These are phyloP conservation scores for Aphis craccivora DNA, from an alignment of 1,140 invertebrate species.

Conservation along the genomic window DNA sequence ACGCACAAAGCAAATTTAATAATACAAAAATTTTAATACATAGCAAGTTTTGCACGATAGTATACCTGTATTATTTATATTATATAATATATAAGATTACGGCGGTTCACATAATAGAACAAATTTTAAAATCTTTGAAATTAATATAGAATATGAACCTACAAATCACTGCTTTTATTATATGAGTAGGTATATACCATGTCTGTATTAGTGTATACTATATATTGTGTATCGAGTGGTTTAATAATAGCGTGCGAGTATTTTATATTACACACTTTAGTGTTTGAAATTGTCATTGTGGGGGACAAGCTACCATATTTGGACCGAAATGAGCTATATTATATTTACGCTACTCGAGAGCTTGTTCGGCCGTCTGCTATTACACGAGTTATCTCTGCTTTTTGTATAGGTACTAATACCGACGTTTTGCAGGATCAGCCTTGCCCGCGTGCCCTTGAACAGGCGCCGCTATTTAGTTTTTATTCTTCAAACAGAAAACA, in stretches of 20 bases:
- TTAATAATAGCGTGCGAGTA: slow-evolving; percentile 9
- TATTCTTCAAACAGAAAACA: slow-evolving; percentile 44
- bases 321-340: slow-evolving; percentile 40
- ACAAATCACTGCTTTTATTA: not conserved
- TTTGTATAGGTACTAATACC: not conserved
- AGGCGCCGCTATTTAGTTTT: slow-evolving; percentile 48
- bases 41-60: too few relatives aligned
- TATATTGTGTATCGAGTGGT: not conserved
- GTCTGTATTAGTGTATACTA: not conserved
- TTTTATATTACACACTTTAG: not conserved
- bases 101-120: not conserved
- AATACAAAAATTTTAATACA: not conserved
- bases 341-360: not conserved
- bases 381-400: not conserved
- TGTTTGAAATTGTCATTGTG: slow-evolving; percentile 53
- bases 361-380: slow-evolving; percentile 10
- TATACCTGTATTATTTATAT: too few relatives aligned
- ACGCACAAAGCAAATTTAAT: not conserved
- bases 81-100: not conserved
- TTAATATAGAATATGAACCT: not conserved
- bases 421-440: slow-evolving; percentile 45
- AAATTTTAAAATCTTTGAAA: not conserved
- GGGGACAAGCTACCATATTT: slow-evolving; percentile 57
- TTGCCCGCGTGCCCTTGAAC: slow-evolving; percentile 23
- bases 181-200: too few relatives aligned